These are phyloP conservation scores for Zelostemma sp. DNA, from an alignment of 1,140 invertebrate species.

Conservation along the genomic window DNA sequence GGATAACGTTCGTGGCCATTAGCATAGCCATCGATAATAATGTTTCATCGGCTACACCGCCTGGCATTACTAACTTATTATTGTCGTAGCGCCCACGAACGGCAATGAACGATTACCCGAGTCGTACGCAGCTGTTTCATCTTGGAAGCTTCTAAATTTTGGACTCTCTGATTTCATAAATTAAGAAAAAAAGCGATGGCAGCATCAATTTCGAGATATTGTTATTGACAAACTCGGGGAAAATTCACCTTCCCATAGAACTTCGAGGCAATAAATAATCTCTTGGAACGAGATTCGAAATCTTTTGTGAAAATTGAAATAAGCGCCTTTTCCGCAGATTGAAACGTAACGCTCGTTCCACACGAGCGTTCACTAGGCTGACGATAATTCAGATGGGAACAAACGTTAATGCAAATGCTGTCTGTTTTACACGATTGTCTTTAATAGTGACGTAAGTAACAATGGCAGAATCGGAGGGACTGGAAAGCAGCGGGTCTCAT, in stretches of 20 bases:
- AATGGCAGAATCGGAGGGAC: constrained; percentile 31
- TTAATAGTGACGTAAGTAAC: constrained; percentile 37
- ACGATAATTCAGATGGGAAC: constrained; percentile 4
- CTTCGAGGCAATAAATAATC: no score
- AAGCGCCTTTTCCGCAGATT: not conserved
- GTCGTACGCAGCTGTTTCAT: constrained; percentile 23
- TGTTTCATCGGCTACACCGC: constrained; percentile 41
- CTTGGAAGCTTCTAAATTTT: no score
- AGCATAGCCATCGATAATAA: constrained; percentile 49
- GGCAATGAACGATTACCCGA: constrained; percentile 30
- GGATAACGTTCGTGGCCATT: constrained; percentile 40
- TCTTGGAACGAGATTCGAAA: no score
- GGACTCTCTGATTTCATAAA: no score
- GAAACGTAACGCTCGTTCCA: constrained; percentile 5
- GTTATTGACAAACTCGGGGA: no score
- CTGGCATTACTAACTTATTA: constrained; percentile 42
- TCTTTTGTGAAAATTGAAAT: no score
- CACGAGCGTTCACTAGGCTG: constrained; percentile 1
- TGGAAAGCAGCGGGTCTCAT: constrained; percentile 26
- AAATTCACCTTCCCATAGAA: no score
- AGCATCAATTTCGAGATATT: no score
- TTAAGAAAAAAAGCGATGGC: no score
- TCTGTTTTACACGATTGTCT: constrained; percentile 32
- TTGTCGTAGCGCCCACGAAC: constrained; percentile 43
- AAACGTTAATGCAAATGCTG: constrained; percentile 32